Evolutionary conservation across 2,113 vertebrate species (phyloP).

Genomic region (Coryphaenoides rupestris): DNA sequence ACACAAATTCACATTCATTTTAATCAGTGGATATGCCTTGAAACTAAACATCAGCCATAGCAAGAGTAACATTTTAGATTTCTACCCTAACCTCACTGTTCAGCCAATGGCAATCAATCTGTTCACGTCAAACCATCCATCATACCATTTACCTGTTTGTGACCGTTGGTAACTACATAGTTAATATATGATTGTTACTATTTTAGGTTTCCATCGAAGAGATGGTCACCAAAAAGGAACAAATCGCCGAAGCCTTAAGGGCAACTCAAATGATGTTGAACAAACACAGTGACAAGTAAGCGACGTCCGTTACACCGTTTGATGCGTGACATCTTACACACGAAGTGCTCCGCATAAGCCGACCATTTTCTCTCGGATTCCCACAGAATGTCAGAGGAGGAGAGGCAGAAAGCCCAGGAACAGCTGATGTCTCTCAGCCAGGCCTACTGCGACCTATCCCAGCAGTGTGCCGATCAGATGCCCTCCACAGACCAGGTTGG

Average conservation of each 20-base stretch:
- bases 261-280: slow-evolving; percentile 85
- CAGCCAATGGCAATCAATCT: too few species aligned
- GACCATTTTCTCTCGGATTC: slow-evolving; percentile 13
- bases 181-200: slow-evolving; percentile 21
- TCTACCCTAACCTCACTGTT: too few species aligned
- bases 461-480: slow-evolving; percentile 77
- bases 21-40: too few species aligned
- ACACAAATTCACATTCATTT: too few species aligned
- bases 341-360: too few species aligned
- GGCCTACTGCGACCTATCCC: slow-evolving; percentile 82
- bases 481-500: slow-evolving; percentile 76
- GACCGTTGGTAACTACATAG: neutral
- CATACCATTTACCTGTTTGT: too few species aligned
- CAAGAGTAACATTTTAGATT: too few species aligned
- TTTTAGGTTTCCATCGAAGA: slow-evolving; percentile 87
- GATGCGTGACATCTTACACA: too few species aligned
- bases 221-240: slow-evolving; percentile 86
- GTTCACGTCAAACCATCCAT: too few species aligned
- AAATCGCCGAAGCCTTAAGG: slow-evolving; percentile 88
- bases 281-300: slow-evolving; percentile 94
- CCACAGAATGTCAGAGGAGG: slow-evolving; percentile 88
- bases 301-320: slow-evolving; percentile 10
- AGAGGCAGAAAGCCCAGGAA: slow-evolving; percentile 83
- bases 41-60: too few species aligned
- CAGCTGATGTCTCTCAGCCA: slow-evolving; percentile 84